phyloP scores from a whole-genome alignment of 2,888 invertebrate species.

The Augiades crinisus region DNA sequence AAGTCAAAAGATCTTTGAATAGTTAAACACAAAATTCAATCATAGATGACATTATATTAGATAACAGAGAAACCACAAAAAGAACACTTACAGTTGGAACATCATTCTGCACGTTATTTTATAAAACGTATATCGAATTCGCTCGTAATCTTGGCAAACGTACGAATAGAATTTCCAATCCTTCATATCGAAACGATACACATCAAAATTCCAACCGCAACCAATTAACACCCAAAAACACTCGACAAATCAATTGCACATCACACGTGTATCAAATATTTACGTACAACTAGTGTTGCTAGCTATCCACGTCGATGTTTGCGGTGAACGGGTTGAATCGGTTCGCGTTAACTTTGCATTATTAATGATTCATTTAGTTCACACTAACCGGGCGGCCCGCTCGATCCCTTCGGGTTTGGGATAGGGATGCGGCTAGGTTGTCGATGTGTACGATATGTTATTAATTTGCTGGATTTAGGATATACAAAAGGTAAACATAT shows the following conservation, averaged over 20 bases:
- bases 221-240: slow-evolving; percentile 25
- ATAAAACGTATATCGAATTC: no score
- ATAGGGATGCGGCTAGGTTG: slow-evolving; percentile 42
- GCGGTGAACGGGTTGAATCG: slow-evolving; percentile 46
- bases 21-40: no score
- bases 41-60: no score
- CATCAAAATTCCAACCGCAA: slow-evolving; percentile 37
- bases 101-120: no score
- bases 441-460: no score
- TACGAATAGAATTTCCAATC: background rate
- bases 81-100: no score
- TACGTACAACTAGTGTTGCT: slow-evolving; percentile 49
- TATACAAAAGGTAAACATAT: no score
- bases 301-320: slow-evolving; percentile 61
- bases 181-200: background rate
- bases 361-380: slow-evolving; percentile 82
- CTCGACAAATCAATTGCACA: slow-evolving; percentile 32
- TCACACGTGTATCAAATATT: slow-evolving; percentile 33
- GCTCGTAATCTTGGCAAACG: background rate
- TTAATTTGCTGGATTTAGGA: no score
- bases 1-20: no score
- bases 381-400: slow-evolving; percentile 73
- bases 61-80: no score
- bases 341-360: slow-evolving; percentile 72
- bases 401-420: slow-evolving; percentile 66